A percentile compares a stretch with the other conserved stretches of the same genome.
phyloP scores from a whole-genome alignment of 2,888 invertebrate genomes.

The Drosophila mulleri region DNA sequence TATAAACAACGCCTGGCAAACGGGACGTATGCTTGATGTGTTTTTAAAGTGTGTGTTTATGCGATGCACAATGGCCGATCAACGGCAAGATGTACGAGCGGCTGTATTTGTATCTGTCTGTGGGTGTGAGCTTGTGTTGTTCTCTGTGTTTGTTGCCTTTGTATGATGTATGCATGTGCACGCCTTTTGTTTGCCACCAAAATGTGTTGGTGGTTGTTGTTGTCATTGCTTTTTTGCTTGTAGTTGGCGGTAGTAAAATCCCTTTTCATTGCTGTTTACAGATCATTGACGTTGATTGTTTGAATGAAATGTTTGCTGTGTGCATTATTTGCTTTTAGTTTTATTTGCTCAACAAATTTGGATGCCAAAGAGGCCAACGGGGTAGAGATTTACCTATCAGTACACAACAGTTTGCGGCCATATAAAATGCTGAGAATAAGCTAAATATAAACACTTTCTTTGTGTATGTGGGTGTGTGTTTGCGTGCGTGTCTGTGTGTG shows the following conservation, averaged over 20 bases:
- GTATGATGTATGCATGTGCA: constrained; percentile 65
- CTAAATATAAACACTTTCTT: constrained; percentile 60
- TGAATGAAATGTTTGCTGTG: constrained; percentile 80
- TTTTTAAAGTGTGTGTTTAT: constrained; percentile 81
- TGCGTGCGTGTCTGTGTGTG: constrained; percentile 6
- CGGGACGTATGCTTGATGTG: constrained; percentile 78
- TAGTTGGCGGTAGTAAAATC: constrained; percentile 60
- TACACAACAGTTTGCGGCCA: constrained; percentile 52
- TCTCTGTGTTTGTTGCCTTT: constrained; percentile 11
- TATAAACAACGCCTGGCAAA: constrained; percentile 49
- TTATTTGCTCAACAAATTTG: constrained; percentile 66
- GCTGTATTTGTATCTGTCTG: constrained; percentile 6
- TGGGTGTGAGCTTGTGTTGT: background rate
- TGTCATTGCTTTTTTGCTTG: background rate
- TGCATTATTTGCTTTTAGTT: constrained; percentile 75
- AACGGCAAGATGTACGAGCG: constrained; percentile 36
- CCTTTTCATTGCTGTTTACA: constrained; percentile 79
- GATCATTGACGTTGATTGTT: constrained; percentile 82
- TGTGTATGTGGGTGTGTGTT: constrained; percentile 1
- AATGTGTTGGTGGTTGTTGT: constrained; percentile 19
- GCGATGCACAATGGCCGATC: constrained; percentile 70
- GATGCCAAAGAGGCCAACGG: constrained; percentile 21
- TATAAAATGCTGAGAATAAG: constrained; percentile 62
- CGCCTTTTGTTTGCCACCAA: constrained; percentile 66
- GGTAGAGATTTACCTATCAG: constrained; percentile 31